Base-by-base conservation (phyloP, 2,113 vertebrate genomes). In the Phrynosoma blainvillii region DNA sequence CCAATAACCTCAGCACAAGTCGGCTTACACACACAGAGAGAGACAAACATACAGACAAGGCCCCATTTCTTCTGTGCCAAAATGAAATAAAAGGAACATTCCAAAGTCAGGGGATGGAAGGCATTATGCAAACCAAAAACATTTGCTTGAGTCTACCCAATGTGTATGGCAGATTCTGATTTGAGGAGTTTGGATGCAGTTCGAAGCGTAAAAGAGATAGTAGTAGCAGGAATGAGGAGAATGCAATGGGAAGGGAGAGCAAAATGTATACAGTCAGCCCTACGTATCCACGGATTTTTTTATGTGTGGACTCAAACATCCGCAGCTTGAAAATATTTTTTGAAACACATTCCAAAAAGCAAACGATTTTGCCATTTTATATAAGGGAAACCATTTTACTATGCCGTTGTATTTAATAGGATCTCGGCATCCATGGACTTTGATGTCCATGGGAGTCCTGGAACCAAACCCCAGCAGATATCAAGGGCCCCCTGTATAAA, bases 1-100 rank as follows among this genome's bases (percentile, higher is more conserved):
- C 70, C 52, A 59, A n/a, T 30, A 32, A 80, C 23, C n/a, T 21
- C 27, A 87, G 32, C 32, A 36, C 25, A 27, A 56, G n/a, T 66
- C 32, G 16, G 23, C 78, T 36, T 54, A 21, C 2, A 71, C 42
- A 30, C 52, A n/a, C 1, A 36, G 36, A 3, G 27, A 5, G 40
- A 52, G 9, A 13, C 25, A 30, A 2, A 18, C 12, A 54, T 4
- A 30, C 42, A 74, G 47, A 23, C 54, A 62, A 73, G 25, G 36
- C 14, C 65, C 47, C 10, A 6, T 40, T 73, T 56, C 16, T 70
- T 20, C n/a, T 27, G 78, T 16, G 23, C n/a, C 77, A 54, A 80
- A 80, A 80, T 54, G 78, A 70, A 54, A 80, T 54, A 73, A 71
- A 40, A 79, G 25, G 79, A 79, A 86, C n/a, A 79, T 79, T 47